Evolutionary conservation across 2,888 invertebrate species (phyloP).

Genomic region (Idaea dimidiata): DNA sequence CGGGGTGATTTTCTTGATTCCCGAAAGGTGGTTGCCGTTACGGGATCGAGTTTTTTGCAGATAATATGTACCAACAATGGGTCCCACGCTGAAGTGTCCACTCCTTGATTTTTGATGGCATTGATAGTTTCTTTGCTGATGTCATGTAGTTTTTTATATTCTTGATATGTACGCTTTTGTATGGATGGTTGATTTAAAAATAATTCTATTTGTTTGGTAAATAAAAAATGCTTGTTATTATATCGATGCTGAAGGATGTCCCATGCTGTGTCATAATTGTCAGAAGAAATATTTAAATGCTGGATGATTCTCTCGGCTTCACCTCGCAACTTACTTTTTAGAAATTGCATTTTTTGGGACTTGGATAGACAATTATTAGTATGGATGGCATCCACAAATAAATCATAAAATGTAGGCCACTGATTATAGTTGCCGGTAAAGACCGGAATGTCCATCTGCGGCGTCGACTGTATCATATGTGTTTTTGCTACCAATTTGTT

Average conservation of each 20-base stretch:
- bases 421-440: not conserved
- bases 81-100: not conserved
- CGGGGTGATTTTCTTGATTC: not conserved
- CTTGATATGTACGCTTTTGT: not conserved
- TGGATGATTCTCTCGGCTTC: constrained; percentile 14
- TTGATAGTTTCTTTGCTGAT: not conserved
- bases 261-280: constrained; percentile 9
- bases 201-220: not conserved
- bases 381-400: not conserved
- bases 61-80: not conserved
- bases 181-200: not conserved
- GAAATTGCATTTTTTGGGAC: constrained; percentile 15
- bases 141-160: not conserved
- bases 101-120: constrained; percentile 1
- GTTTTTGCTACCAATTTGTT: no score
- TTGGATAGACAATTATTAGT: not conserved
- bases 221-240: not conserved
- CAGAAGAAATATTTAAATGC: constrained; percentile 12
- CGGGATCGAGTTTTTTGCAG: not conserved
- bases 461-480: no score
- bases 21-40: not conserved
- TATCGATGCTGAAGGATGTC: not conserved
- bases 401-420: not conserved
- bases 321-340: constrained; percentile 14
- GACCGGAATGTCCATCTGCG: no score